Base-by-base conservation (phyloP, 2,113 vertebrate genomes). In the Pao palembangensis region DNA sequence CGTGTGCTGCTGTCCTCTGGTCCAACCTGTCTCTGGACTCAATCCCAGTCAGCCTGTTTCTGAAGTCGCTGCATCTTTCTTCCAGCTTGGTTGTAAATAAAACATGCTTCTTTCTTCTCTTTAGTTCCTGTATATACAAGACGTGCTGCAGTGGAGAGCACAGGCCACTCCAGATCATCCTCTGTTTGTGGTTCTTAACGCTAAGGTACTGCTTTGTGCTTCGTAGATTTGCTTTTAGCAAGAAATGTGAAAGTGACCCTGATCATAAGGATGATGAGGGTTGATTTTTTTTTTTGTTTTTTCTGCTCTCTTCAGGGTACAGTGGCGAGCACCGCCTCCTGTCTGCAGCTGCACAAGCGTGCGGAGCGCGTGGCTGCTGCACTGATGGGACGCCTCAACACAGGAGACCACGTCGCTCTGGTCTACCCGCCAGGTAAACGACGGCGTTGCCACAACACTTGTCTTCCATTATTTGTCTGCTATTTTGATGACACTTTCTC, bases 141-240 rank as follows among this genome's bases (percentile, higher is more conserved):
- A 98, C 18, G 95, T 98, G 68, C 87, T 98, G 48, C 96, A 96
- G 75, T 98, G 95, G 95, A 90, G 96, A 74, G 95, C 96, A 49
- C 94, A 96, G 83, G 95, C 95, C 76, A 98, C 95, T 0, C 95
- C 96, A 0, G 96, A 98, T 67, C 96, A 98, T 74, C 90, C 92
- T 0, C 92, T 98, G 15, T 98, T 98, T 60, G 83, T 98, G 55
- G 78, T 98, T 67, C 91, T 98, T 51, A 98, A 96, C 20, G 92
- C 95, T 67, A 98, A 98, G 94, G 96, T 97, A 82, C 3, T 28
- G 42, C 4, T 8, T n/a, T 13, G 42, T 55, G 52, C 25, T 4
- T 5, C 25, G 25, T 7, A 28, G 25, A 28, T 4, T 7, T 5
- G 25, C 25, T 28, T 38, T 38, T 38, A 38, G 11, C 28, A 31